Percentiles rank a stretch among this genome's conserved stretches.
Evolutionary conservation across 1,140 invertebrate species (phyloP).

Genomic region (Apocrypta bakeri): DNA sequence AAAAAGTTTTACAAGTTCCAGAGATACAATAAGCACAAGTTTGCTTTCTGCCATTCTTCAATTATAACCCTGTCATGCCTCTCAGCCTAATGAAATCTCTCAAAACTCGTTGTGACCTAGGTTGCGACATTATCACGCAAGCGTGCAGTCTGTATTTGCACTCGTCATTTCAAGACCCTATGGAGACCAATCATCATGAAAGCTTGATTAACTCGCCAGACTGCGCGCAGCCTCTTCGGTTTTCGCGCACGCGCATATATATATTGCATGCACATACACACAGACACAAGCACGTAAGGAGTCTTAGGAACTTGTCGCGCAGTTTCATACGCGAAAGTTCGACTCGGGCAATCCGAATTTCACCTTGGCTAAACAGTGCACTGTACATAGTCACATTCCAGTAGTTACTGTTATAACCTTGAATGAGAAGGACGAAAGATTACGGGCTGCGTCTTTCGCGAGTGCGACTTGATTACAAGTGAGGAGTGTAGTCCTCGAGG

Average conservation of each 20-base stretch:
- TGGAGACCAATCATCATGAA: conserved; percentile 29
- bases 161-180: not conserved
- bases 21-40: too few relatives aligned
- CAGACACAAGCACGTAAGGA: too few relatives aligned
- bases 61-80: not conserved
- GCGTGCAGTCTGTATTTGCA: not conserved
- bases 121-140: not conserved
- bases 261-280: not conserved
- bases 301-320: not conserved
- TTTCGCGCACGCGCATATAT: not conserved
- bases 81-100: not conserved
- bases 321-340: not conserved
- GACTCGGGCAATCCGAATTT: not conserved
- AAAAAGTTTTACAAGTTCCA: too few relatives aligned
- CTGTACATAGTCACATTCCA: not conserved
- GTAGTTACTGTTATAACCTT: not conserved
- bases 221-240: not conserved
- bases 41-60: too few relatives aligned
- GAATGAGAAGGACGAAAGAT: conserved; percentile 1
- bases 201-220: conserved; percentile 25
- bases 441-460: not conserved
- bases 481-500: not conserved
- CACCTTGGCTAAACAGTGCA: not conserved
- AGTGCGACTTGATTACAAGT: not conserved
- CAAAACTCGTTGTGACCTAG: not conserved